These are phyloP conservation scores for Medauroidea extradentata DNA, from an alignment of 1,140 invertebrate species.

Conservation along the genomic window DNA sequence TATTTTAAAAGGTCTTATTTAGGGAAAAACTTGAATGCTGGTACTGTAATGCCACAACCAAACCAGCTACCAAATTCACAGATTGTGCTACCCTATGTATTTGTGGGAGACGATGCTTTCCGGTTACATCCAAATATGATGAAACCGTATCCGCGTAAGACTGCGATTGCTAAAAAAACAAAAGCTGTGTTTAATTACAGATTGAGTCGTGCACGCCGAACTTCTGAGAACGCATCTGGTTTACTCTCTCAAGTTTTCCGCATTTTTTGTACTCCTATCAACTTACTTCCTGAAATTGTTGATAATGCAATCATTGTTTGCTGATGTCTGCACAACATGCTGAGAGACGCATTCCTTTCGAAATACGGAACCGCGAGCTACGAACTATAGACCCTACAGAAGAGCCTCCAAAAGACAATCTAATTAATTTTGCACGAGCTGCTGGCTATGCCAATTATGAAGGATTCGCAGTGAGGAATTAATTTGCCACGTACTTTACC, in stretches of 20 bases:
- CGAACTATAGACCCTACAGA: not conserved
- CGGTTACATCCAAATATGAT: constrained; percentile 30
- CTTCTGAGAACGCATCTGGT: not conserved
- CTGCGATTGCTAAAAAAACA: constrained; percentile 15
- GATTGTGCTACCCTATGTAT: constrained; percentile 27
- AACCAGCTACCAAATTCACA: not conserved
- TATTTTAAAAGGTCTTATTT: too few relatives aligned
- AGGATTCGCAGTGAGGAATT: not conserved
- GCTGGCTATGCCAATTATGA: not conserved
- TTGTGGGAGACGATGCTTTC: constrained; percentile 41
- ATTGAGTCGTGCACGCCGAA: not conserved
- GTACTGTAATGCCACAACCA: too few relatives aligned
- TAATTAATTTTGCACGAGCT: not conserved
- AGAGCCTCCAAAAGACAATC: too few relatives aligned
- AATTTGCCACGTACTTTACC: not conserved
- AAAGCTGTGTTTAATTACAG: constrained; percentile 19
- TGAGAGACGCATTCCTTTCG: constrained; percentile 9
- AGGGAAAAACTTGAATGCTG: too few relatives aligned
- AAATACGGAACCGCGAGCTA: not conserved
- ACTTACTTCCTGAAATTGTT: constrained; percentile 2
- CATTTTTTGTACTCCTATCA: not conserved
- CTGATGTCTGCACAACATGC: constrained; percentile 12
- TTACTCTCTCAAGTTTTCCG: not conserved
- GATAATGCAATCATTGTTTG: not conserved
- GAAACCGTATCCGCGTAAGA: constrained; percentile 30